Conservation (phyloP, 2,113 vertebrate genomes). For the Electrona antarctica region DNA sequence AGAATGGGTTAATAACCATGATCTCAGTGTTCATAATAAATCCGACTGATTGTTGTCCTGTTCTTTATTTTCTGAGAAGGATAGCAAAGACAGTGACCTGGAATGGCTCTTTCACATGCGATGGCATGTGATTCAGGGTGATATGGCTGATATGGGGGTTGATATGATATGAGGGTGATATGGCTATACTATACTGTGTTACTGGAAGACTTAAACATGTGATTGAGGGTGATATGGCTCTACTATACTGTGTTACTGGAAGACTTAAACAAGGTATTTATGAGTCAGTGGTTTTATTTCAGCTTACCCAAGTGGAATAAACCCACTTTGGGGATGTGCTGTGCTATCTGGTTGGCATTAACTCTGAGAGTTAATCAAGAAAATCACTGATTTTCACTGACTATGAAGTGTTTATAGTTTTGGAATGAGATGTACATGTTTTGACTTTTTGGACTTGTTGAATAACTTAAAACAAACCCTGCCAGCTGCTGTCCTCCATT, state of each 20-base stretch:
- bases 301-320: not conserved
- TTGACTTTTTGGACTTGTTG: slow-evolving; percentile 42
- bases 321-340: not conserved
- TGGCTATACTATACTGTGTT: too few relatives aligned
- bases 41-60: slow-evolving; percentile 3
- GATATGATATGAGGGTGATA: too few relatives aligned
- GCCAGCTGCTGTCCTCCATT: slow-evolving; percentile 27
- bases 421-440: not conserved
- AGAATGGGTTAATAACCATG: not conserved
- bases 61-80: slow-evolving; percentile 13
- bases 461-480: slow-evolving; percentile 13
- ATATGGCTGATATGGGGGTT: too few relatives aligned
- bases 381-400: too few relatives aligned
- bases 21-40: slow-evolving; percentile 4
- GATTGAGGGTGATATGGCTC: too few relatives aligned
- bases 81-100: slow-evolving; percentile 15
- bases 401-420: not conserved
- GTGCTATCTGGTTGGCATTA: not conserved
- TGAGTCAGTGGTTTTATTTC: slow-evolving; percentile 4
- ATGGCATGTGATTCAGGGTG: slow-evolving; percentile 1
- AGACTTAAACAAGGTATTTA: not conserved
- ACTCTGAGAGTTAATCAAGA: not conserved
- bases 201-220: not conserved
- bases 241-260: too few relatives aligned
- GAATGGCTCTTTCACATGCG: slow-evolving; percentile 22